Evolutionary conservation across 2,113 vertebrate genomes (phyloP), one percentile per base, ranked within the genome.

Genomic region (Uropsilus gracilis): DNA sequence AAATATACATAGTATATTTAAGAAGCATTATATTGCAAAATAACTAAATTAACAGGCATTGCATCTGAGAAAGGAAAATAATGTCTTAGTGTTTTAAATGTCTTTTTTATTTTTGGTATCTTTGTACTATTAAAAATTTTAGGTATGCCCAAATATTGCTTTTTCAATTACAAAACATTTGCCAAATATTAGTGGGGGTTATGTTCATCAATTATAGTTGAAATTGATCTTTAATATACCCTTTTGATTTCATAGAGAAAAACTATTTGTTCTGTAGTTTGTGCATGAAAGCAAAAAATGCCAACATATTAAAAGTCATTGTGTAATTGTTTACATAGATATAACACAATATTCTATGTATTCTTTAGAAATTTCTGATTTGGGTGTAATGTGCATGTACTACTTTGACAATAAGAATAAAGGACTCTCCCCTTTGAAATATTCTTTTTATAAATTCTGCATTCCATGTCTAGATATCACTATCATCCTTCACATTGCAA

Each of bases 171-270:
- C 44, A 24, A 72, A 86, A 90, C 66, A 4, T 48, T 86, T 13
- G 69, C 20, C 39, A 91, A 83, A 81, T 80, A 57, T 30, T 78
- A 93, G 53, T 53, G 16, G 32, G 39, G 76, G 11, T 1, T 69
- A 8, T 37, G 3, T 81, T 90, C 37, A 44, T 87, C 53, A 63
- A 76, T 24, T 80, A 13, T 72, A 68, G 44, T 86, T 63, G 24
- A 94, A 87, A 93, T 86, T 87, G 44, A 76, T 81, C 48, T 90
- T 78, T 24, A 44, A 53, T 81, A 44, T 59, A 50, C 28, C 57
- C 13, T 80, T 22, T 75, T 86, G 20, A 17, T 82, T 82, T 93
- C 24, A 28, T 10, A 81, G 28, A 48, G 39, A 81, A 84, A 82
- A 81, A 61, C 3, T 16, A 17, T 42, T 73, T 82, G 26, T 44